Conservation (phyloP, 2,113 vertebrate species). For the Chascanopsetta lugubris region DNA sequence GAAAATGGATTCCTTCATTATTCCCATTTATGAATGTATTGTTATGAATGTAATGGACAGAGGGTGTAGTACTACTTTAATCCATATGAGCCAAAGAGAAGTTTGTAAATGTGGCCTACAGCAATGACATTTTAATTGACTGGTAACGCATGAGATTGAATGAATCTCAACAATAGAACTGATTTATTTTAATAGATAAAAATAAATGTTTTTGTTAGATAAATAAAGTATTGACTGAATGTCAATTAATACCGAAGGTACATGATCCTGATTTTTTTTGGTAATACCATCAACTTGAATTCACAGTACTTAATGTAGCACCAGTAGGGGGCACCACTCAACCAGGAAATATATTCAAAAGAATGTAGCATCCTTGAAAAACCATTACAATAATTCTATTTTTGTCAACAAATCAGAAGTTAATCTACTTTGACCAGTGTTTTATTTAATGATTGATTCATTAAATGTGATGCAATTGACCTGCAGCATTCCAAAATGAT, state of each 20-base stretch:
- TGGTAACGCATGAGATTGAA: too few species aligned
- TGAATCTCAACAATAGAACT: neutral
- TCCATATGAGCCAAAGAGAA: too few species aligned
- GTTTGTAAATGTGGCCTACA: too few species aligned
- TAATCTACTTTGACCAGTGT: neutral
- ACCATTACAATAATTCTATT: constrained; percentile 6
- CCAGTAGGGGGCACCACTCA: constrained; percentile 77
- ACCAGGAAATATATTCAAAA: constrained; percentile 54
- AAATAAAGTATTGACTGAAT: neutral
- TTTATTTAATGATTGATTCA: neutral
- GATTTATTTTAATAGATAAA: neutral
- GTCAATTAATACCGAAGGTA: neutral
- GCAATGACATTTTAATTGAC: too few species aligned
- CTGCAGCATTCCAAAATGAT: neutral
- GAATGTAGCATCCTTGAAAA: constrained; percentile 14
- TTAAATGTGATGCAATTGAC: neutral
- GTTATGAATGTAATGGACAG: too few species aligned
- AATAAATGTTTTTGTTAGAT: neutral
- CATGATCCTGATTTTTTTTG: neutral
- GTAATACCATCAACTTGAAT: neutral
- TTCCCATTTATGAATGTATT: too few species aligned
- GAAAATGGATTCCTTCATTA: too few species aligned
- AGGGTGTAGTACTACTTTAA: too few species aligned
- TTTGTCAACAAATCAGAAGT: neutral
- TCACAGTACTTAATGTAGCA: neutral